Conservation (phyloP, 2,113 vertebrate species). For the Hassar affinis region DNA sequence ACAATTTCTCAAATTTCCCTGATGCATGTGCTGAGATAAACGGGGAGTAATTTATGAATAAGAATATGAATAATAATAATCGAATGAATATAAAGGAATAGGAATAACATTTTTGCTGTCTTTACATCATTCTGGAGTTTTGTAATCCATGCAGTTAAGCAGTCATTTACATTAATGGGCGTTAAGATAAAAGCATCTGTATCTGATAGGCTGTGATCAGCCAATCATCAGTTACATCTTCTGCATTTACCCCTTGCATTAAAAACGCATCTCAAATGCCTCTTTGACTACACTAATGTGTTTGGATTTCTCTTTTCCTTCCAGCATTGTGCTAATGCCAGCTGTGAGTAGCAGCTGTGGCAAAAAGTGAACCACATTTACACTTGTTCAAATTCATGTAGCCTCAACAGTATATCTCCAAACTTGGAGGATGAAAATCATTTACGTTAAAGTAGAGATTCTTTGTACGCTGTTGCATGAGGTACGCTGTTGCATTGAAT, state of each 20-base stretch:
- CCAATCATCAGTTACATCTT: neutral
- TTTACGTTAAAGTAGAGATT: neutral
- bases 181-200: neutral
- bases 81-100: neutral
- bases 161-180: neutral
- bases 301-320: neutral
- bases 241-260: constrained; percentile 26
- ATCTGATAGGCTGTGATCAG: constrained; percentile 9
- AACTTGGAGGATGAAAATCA: neutral
- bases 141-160: neutral
- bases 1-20: neutral
- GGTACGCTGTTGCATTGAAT: neutral
- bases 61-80: neutral
- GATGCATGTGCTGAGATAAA: constrained; percentile 6
- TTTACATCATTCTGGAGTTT: neutral
- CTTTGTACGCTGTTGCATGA: neutral
- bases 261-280: constrained; percentile 21
- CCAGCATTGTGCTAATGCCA: neutral
- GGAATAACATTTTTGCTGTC: neutral
- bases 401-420: neutral
- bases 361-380: neutral
- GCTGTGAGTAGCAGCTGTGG: too few species aligned
- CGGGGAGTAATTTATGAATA: neutral
- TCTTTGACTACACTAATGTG: constrained; percentile 1
- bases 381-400: neutral